Percentiles rank a stretch among this genome's conserved stretches.
Evolutionary conservation across 1,140 invertebrate genomes (phyloP).

Genomic region (Drosophila funebris): DNA sequence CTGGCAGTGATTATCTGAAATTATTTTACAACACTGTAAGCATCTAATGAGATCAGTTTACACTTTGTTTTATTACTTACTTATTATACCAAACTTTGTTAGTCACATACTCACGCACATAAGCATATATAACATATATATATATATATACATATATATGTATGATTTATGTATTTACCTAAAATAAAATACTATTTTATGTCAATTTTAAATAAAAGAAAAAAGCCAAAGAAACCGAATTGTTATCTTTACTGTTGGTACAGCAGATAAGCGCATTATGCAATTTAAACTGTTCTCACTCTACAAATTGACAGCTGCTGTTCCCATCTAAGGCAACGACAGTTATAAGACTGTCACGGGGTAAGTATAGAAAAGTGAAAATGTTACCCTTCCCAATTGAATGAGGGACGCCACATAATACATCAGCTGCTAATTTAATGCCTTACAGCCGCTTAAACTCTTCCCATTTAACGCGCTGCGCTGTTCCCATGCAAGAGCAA

Average conservation of each 20-base stretch:
- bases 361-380: no score
- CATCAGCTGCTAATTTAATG: no score
- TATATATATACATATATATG: constrained; percentile 2
- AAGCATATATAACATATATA: not conserved
- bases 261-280: no score
- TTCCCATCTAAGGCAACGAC: no score
- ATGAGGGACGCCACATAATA: no score
- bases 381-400: no score
- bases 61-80: no score
- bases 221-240: constrained; percentile 36
- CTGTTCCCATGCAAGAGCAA: not conserved
- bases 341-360: no score
- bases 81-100: not conserved
- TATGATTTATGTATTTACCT: constrained; percentile 14
- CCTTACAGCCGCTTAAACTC: no score
- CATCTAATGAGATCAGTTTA: not conserved
- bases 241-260: not conserved
- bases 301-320: no score
- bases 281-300: no score
- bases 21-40: not conserved
- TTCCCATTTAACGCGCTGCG: not conserved
- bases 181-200: constrained; percentile 15
- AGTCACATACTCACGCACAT: constrained; percentile 26
- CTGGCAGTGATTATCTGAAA: not conserved
- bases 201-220: constrained; percentile 28